phyloP scores from a whole-genome alignment of 2,888 invertebrate genomes.

The Corbicula japonica region DNA sequence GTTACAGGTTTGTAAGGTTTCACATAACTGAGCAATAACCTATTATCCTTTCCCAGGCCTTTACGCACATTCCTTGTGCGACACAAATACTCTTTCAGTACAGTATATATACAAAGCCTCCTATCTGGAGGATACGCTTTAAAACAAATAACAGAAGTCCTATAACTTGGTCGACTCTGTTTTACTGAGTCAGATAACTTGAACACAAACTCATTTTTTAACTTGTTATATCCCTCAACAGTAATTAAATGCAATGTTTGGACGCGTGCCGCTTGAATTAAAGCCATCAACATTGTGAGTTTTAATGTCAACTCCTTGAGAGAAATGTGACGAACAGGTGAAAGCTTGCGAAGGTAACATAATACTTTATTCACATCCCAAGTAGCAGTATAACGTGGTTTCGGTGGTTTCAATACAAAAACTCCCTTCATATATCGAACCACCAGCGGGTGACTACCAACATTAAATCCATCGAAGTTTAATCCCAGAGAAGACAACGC shows the following conservation, averaged over 20 bases:
- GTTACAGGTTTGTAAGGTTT: constrained; percentile 54
- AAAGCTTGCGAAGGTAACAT: constrained; percentile 10
- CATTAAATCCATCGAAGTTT: constrained; percentile 27
- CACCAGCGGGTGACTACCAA: constrained; percentile 33
- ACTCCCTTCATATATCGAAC: constrained; percentile 44
- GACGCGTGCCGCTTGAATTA: constrained; percentile 43
- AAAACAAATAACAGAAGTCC: constrained; percentile 17
- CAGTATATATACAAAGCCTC: no score
- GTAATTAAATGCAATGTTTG: constrained; percentile 42
- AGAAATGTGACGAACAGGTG: constrained; percentile 31
- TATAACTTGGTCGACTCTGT: constrained; percentile 35
- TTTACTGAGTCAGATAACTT: constrained; percentile 33
- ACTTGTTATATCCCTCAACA: constrained; percentile 19
- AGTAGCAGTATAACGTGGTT: constrained; percentile 24
- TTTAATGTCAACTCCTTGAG: constrained; percentile 34
- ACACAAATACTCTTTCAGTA: constrained; percentile 44
- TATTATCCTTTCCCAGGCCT: not conserved
- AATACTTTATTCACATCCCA: constrained; percentile 44
- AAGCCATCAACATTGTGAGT: no score
- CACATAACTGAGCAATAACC: constrained; percentile 52
- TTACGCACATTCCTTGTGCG: constrained; percentile 33
- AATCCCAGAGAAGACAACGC: constrained; percentile 29
- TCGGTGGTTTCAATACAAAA: constrained; percentile 32
- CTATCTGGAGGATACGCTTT: constrained; percentile 55
- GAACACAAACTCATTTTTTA: constrained; percentile 21